Conservation (phyloP, 2,113 vertebrate genomes). For the Calcarius ornatus region DNA sequence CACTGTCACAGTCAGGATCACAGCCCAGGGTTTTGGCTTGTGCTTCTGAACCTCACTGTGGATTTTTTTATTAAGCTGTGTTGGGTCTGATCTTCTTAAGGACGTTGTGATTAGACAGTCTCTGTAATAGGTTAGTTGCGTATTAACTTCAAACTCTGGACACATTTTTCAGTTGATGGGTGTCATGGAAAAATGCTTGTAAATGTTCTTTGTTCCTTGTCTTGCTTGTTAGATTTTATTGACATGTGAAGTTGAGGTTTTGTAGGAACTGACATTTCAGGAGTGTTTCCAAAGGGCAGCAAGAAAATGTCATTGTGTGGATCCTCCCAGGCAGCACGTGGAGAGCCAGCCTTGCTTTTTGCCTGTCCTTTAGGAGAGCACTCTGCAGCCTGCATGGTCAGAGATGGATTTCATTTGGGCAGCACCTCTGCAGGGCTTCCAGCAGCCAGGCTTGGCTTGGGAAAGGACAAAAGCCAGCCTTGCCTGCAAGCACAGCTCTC, state of each 20-base stretch:
- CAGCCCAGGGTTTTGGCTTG: not conserved
- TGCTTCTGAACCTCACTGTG: not conserved
- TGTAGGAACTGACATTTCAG: not conserved
- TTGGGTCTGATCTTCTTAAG: not conserved
- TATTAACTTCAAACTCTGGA: not conserved
- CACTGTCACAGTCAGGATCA: not conserved
- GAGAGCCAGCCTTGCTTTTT: not conserved
- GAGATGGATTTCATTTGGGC: not conserved
- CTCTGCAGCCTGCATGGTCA: not conserved
- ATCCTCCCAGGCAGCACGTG: not conserved
- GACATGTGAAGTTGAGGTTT: not conserved
- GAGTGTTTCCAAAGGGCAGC: not conserved
- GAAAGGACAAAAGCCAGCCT: not conserved
- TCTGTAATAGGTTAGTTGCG: not conserved
- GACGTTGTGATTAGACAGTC: not conserved
- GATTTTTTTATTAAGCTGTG: not conserved
- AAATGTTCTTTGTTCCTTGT: not conserved
- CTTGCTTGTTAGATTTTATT: not conserved
- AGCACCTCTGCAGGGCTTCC: not conserved
- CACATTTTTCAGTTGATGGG: not conserved
- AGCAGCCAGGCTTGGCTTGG: not conserved
- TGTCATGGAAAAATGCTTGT: not conserved
- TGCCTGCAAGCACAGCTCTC: not conserved
- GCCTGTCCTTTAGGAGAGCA: accelerated
- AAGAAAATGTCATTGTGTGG: not conserved